Evolutionary conservation across 2,888 invertebrate species (phyloP).

Genomic region (Temnothorax rugatulus): DNA sequence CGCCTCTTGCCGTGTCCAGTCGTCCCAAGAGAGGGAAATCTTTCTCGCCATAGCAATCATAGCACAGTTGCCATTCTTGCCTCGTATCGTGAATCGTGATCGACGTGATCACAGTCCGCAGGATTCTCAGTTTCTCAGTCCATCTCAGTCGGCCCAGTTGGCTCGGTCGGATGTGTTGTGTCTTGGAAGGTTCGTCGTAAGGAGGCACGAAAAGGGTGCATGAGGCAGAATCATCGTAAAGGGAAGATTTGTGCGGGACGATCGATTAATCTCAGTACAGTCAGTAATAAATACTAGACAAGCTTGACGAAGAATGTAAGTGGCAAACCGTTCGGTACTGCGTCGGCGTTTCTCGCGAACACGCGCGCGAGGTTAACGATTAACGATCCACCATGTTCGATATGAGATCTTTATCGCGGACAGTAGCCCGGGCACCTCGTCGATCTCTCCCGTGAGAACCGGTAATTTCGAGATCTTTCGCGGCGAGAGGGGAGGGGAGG

Average conservation of each 20-base stretch:
- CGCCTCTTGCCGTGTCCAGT: background rate
- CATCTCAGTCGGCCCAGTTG: too few species aligned
- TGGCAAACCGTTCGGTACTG: background rate
- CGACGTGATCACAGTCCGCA: background rate
- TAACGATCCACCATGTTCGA: conserved; percentile 7
- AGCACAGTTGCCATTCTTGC: background rate
- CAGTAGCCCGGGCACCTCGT: background rate
- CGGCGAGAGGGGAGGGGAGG: too few species aligned
- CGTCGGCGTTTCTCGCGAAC: background rate
- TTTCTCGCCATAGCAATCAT: too few species aligned
- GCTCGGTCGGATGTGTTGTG: too few species aligned
- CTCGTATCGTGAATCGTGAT: background rate
- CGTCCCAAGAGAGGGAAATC: too few species aligned
- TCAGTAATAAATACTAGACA: too few species aligned
- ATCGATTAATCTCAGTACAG: background rate
- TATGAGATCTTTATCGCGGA: background rate
- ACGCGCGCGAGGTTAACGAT: background rate
- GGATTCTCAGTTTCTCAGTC: too few species aligned
- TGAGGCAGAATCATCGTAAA: too few species aligned
- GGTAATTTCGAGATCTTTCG: background rate
- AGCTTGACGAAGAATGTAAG: background rate
- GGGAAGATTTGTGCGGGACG: background rate
- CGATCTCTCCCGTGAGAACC: too few species aligned
- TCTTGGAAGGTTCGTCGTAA: too few species aligned
- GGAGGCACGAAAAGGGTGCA: too few species aligned